These are phyloP conservation scores for Hippasteria phrygiana DNA, from an alignment of 53 echinoderm and acorn worm genomes.

Conservation along the genomic window DNA sequence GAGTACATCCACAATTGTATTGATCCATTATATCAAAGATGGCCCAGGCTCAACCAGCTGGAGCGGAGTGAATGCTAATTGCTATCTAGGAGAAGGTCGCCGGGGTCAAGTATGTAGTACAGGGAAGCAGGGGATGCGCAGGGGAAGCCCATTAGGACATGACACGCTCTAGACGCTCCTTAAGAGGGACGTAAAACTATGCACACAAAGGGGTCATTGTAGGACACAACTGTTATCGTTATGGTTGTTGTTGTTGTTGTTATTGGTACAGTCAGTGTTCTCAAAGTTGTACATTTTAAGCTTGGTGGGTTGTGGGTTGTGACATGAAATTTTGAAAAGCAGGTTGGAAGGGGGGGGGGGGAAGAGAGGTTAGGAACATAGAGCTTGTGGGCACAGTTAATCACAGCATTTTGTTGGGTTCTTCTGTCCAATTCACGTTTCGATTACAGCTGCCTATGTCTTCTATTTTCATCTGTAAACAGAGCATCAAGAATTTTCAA, in stretches of 20 bases:
- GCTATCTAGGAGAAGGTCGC: constrained; percentile 15
- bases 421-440: too few species aligned
- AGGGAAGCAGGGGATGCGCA: constrained; percentile 5
- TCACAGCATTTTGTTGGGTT: too few species aligned
- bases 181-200: background rate
- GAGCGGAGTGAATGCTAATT: constrained; percentile 10
- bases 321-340: too few species aligned
- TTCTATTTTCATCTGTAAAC: too few species aligned
- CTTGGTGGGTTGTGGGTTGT: too few species aligned
- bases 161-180: background rate
- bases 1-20: background rate
- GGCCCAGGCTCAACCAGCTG: background rate
- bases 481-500: too few species aligned
- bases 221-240: background rate
- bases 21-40: background rate
- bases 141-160: constrained; percentile 9
- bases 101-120: constrained; percentile 21
- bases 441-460: too few species aligned
- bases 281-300: too few species aligned
- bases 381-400: too few species aligned
- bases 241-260: background rate
- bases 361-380: too few species aligned
- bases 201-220: background rate
- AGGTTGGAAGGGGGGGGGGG: too few species aligned
- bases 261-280: background rate